Evolutionary conservation across 2,797 vertebrate genomes (phyloP), one percentile per base, ranked within the genome.

Genomic region (Eospalax fontanierii): DNA sequence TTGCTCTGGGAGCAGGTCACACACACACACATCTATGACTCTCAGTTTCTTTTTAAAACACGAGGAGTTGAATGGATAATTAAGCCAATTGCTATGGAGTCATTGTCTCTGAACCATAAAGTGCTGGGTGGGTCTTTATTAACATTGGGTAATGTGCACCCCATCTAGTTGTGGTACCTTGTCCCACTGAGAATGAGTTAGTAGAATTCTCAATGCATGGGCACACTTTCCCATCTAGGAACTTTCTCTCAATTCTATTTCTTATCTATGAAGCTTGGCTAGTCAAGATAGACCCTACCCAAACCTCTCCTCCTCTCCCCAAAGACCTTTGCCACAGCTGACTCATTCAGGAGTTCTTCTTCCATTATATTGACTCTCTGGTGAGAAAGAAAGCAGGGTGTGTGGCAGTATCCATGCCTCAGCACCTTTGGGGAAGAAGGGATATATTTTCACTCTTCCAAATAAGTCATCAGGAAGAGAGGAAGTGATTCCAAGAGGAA

Each of bases 41-140:
- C 61, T 78, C 68, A 19, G 74, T 83, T 80, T 97, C 66, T 95
- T 57, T 94, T 94, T 90, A 80, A 82, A 92, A 78, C 19, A 75
- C 83, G 79, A 54, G 30, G 57, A 90, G 70, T 18, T 57, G 35
- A 18, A 33, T 79, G n/a, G 81, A 40, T 83, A 30, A 43, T 30
- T 24, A 35, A 50, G 30, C 18, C 46, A 46, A 6, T 38, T 90
- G 33, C 71, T 79, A 38, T 19, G 35, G 70, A 78, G 46, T 65
- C 68, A 61, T 87, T 15, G 28, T 65, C 66, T 91, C 30, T 73
- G 22, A 86, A 26, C 57, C 80, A 91, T 71, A 66, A 90, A 6
- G 28, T 50, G 0, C 70, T 76, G 28, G 12, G 40, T 46, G 26
- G 59, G 61, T 87, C 46, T 26, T 94, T 78, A 57, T 57, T 81